Evolutionary conservation across 2,888 invertebrate species (phyloP), one percentile per base, ranked within the genome.

Genomic region (Kuschelorhynchus macadamiae): DNA sequence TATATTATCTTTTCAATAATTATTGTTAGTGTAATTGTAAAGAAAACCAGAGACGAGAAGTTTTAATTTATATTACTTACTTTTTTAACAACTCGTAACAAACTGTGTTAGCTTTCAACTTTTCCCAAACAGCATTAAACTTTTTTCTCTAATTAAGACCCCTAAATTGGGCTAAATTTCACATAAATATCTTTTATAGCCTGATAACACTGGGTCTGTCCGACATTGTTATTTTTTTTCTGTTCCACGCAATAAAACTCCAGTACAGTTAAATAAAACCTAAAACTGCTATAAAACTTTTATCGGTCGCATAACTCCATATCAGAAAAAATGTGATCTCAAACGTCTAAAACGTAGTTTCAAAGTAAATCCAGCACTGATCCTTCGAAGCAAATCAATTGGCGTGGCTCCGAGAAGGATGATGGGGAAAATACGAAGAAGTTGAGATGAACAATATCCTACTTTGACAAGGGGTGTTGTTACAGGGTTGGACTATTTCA

Each of bases 341-440:
- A 72, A 75, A 76, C 60, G 73, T 74, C 74, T 76, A 67, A 71
- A 75, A 76, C 70, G 74, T 75, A 76, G 75, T 77, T 77, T 74
- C 67, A 65, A 70, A 75, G 75, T 77, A 77, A 78, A 78, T 77
- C 77, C 77, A 60, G 69, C 71, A 73, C 71, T 77, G 77, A 77
- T 75, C 77, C 77, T 74, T 76, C 72, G 74, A 72, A 78, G 77
- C 79, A 78, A 81, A 81, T 80, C 80, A 81, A 81, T 81, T 78
- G 80, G 77, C 74, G 74, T 75, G 75, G 76, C 76, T 76, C 69
- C 72, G 72, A 74, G 78, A 75, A 74, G 75, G 72, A 71, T 74
- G 74, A 73, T 74, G 71, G 73, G 73, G 46, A 14, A 70, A 72
- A 70, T 74, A 44, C 71, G 72, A 74, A 70, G 71, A 71, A 71